These are phyloP conservation scores for Molothrus aeneus DNA, from an alignment of 2,797 vertebrate genomes.

Conservation along the genomic window DNA sequence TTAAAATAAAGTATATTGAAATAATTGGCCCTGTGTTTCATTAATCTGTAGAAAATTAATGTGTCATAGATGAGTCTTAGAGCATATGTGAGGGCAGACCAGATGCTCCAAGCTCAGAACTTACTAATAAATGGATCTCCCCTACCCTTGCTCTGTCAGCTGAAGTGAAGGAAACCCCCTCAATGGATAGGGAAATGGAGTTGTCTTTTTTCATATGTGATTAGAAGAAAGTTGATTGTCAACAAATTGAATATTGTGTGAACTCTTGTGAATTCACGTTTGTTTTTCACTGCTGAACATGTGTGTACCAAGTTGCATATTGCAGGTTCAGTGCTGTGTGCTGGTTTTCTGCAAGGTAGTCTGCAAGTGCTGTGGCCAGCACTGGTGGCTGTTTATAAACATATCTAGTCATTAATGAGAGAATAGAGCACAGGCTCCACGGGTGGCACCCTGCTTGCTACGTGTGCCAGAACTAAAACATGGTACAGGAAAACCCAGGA, in stretches of 20 bases:
- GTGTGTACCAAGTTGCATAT: background rate
- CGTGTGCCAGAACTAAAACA: accelerated
- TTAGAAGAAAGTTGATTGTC: background rate
- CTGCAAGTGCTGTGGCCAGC: background rate
- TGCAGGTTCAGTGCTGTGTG: background rate
- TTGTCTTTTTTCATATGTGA: background rate
- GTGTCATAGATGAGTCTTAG: background rate
- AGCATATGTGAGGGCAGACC: background rate
- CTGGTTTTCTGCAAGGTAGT: background rate
- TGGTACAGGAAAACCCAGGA: background rate
- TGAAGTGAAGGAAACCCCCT: background rate
- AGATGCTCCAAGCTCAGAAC: background rate
- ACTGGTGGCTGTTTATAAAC: background rate
- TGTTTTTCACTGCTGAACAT: background rate
- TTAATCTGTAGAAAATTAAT: background rate
- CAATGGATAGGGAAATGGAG: background rate
- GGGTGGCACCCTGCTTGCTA: background rate
- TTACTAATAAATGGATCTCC: background rate
- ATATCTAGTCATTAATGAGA: background rate
- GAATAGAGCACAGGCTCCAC: background rate
- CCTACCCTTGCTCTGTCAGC: background rate
- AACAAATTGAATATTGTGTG: accelerated
- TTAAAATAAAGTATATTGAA: slow-evolving; percentile 81
- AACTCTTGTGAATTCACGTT: background rate
- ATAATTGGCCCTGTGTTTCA: slow-evolving; percentile 53